A percentile compares a stretch with the other conserved stretches of the same genome.
Conservation (phyloP, 2,888 invertebrate genomes). For the Blera fallax region DNA sequence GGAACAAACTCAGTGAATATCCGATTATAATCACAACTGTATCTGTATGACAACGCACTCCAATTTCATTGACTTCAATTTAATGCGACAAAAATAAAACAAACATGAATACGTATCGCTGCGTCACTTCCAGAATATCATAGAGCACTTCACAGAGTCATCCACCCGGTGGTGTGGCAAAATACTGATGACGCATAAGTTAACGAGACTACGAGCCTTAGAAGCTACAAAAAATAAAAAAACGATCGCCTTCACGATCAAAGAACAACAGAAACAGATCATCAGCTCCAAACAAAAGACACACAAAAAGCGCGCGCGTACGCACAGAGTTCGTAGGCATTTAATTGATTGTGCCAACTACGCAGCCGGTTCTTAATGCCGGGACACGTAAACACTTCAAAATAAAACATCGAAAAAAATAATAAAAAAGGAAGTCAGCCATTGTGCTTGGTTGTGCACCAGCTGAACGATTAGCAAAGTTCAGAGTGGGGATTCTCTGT, state of each 20-base stretch:
- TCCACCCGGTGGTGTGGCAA: conserved; percentile 21
- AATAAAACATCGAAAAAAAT: not conserved
- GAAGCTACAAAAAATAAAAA: not conserved
- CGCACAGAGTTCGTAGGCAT: conserved; percentile 50
- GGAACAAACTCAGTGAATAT: conserved; percentile 36
- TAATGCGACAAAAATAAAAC: conserved; percentile 30
- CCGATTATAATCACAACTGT: conserved; percentile 48
- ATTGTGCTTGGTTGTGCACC: conserved; percentile 33
- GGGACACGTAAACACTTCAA: conserved; percentile 53
- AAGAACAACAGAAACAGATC: conserved; percentile 55
- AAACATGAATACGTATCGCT: not conserved
- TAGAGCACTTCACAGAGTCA: conserved; percentile 32
- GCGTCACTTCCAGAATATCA: conserved; percentile 40
- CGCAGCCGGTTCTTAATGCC: conserved; percentile 56
- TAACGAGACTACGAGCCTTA: conserved; percentile 33
- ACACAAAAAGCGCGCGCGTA: conserved; percentile 5
- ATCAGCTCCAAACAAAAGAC: conserved; percentile 50
- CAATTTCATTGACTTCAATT: conserved; percentile 54
- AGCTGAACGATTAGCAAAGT: conserved; percentile 55
- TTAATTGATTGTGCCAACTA: conserved; percentile 50
- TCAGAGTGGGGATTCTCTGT: conserved; percentile 13
- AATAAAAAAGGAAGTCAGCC: conserved; percentile 40
- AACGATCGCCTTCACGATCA: not conserved
- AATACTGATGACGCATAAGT: conserved; percentile 58
- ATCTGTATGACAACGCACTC: conserved; percentile 13